phyloP scores from a whole-genome alignment of 2,888 invertebrate species.

The Nipponacmea schrenckii region DNA sequence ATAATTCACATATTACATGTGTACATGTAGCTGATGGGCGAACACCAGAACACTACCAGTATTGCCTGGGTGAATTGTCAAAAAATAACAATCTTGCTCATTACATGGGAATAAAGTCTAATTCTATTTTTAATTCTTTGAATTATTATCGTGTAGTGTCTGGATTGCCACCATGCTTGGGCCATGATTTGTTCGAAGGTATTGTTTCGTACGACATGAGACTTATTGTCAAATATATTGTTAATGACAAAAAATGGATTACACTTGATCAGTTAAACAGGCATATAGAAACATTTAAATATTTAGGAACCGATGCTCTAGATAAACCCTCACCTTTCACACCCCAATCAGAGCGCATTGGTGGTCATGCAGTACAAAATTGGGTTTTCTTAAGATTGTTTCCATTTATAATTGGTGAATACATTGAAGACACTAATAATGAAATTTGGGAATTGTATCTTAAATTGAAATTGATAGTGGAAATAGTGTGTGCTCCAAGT shows the following conservation, averaged over 20 bases:
- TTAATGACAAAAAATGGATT: slow-evolving; percentile 19
- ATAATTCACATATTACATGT: too few species aligned
- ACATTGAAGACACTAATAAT: slow-evolving; percentile 13
- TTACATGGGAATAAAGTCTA: slow-evolving; percentile 12
- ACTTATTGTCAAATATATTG: slow-evolving; percentile 22
- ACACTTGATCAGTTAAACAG: slow-evolving; percentile 15
- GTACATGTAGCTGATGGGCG: background rate
- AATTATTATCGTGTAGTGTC: slow-evolving; percentile 28
- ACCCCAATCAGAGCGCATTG: slow-evolving; percentile 8
- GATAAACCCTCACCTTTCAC: slow-evolving; percentile 23
- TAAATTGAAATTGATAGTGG: slow-evolving; percentile 22
- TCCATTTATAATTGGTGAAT: slow-evolving; percentile 15
- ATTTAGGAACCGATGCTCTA: slow-evolving; percentile 11
- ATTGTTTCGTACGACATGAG: slow-evolving; percentile 28
- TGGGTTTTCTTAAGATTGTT: slow-evolving; percentile 28
- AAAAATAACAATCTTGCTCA: background rate
- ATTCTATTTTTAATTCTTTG: slow-evolving; percentile 22
- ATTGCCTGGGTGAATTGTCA: background rate
- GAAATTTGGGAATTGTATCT: slow-evolving; percentile 26
- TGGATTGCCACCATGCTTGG: slow-evolving; percentile 25
- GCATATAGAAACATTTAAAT: slow-evolving; percentile 10
- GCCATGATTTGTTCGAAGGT: slow-evolving; percentile 28
- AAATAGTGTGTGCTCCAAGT: slow-evolving; percentile 20
- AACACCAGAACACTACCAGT: background rate
- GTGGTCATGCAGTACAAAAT: slow-evolving; percentile 31